Percentiles rank a stretch among this genome's conserved stretches.
Evolutionary conservation across 1,140 invertebrate species (phyloP).

Genomic region (Drosophila willistoni): DNA sequence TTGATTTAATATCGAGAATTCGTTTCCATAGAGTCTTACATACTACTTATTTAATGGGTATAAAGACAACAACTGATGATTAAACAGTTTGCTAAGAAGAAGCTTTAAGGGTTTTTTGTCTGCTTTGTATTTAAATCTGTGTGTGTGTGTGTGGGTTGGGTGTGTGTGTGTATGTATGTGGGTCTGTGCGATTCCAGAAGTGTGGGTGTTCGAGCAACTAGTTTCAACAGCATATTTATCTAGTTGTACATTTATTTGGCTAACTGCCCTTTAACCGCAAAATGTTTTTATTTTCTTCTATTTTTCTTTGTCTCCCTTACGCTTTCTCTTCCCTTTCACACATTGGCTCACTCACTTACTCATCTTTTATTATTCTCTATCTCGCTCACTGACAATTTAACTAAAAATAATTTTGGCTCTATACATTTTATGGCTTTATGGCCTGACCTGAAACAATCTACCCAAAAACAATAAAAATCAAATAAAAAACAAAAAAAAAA

Average conservation of each 20-base stretch:
- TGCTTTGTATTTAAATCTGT: not conserved
- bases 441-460: constrained; percentile 42
- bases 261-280: constrained; percentile 72
- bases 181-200: not conserved
- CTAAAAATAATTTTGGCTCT: constrained; percentile 57
- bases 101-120: not conserved
- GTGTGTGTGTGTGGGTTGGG: too few species aligned
- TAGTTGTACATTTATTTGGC: constrained; percentile 78
- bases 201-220: constrained; percentile 41
- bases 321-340: constrained; percentile 14
- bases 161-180: too few species aligned
- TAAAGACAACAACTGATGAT: constrained; percentile 31
- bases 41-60: not conserved
- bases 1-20: too few species aligned
- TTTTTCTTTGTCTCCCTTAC: constrained; percentile 30
- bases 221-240: constrained; percentile 71
- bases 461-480: constrained; percentile 28
- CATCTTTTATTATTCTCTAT: not conserved
- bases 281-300: constrained; percentile 53
- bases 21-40: too few species aligned
- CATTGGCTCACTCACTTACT: constrained; percentile 34
- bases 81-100: constrained; percentile 20
- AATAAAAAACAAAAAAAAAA: constrained; percentile 1
- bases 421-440: constrained; percentile 65
- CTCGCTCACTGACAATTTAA: constrained; percentile 58